A percentile compares a stretch with the other conserved stretches of the same genome.
Evolutionary conservation across 2,888 invertebrate species (phyloP).

Genomic region (Xylota segnis): DNA sequence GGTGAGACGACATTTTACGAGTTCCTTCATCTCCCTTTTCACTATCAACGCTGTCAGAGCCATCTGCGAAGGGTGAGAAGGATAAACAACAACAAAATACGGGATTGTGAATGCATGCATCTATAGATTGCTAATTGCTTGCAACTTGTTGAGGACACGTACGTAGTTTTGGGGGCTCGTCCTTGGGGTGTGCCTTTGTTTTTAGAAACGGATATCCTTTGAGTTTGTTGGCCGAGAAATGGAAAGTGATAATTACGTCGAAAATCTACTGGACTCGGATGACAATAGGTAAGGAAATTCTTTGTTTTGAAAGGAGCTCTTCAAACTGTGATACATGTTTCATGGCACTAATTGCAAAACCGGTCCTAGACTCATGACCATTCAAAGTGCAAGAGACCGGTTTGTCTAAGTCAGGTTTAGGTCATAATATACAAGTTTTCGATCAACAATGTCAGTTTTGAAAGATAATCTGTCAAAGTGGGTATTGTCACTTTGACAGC

Average conservation of each 20-base stretch:
- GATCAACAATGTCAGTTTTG: neutral
- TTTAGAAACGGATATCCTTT: conserved; percentile 49
- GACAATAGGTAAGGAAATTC: conserved; percentile 42
- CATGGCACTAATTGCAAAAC: too few relatives aligned
- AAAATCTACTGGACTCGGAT: conserved; percentile 58
- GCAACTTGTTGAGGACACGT: conserved; percentile 43
- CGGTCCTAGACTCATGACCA: too few relatives aligned
- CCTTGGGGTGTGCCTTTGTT: conserved; percentile 7
- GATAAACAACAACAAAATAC: conserved; percentile 9
- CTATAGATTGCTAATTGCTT: neutral
- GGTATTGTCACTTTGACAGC: neutral
- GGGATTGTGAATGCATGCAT: conserved; percentile 15
- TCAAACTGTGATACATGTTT: conserved; percentile 8
- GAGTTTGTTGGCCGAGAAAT: conserved; percentile 20
- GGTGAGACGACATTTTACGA: neutral
- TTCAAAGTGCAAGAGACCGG: too few relatives aligned
- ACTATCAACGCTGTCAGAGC: neutral
- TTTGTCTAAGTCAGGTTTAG: too few relatives aligned
- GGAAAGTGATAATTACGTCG: conserved; percentile 62
- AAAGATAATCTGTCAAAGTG: neutral
- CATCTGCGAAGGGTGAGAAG: conserved; percentile 12
- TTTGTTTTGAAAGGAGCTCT: neutral
- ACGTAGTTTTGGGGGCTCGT: neutral
- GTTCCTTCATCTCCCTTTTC: conserved; percentile 3
- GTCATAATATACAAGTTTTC: too few relatives aligned